Percentiles rank a stretch among this genome's conserved stretches.
phyloP scores from a whole-genome alignment of 2,797 vertebrate genomes.

The Pseudochromis fuscus region DNA sequence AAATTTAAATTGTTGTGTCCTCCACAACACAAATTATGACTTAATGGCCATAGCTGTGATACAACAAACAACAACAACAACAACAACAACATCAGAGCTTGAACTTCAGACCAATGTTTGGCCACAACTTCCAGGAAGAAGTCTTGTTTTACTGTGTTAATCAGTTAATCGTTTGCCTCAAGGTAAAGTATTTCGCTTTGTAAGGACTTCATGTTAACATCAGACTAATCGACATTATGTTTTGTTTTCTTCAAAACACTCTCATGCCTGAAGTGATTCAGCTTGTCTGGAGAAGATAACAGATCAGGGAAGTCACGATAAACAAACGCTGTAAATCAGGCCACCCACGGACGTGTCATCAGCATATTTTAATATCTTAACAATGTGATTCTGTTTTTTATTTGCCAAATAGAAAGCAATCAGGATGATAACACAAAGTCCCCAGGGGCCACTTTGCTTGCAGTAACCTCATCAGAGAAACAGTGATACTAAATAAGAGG shows the following conservation, averaged over 20 bases:
- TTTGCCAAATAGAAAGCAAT: conserved; percentile 35
- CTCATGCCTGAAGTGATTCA: neutral
- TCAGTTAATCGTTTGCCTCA: neutral
- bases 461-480: conserved; percentile 63
- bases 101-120: too few species aligned
- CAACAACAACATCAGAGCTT: too few species aligned
- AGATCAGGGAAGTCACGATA: neutral
- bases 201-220: neutral
- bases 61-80: too few species aligned
- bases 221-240: neutral
- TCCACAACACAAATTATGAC: too few species aligned
- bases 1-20: too few species aligned
- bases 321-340: conserved; percentile 16
- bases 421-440: conserved; percentile 17
- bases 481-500: too few species aligned
- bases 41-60: too few species aligned
- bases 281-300: neutral
- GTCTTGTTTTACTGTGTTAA: neutral
- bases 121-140: too few species aligned
- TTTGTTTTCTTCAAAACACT: neutral
- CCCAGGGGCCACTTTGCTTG: conserved; percentile 42
- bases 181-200: neutral
- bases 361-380: conserved; percentile 17
- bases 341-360: conserved; percentile 19
- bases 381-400: conserved; percentile 29